Evolutionary conservation across 2,888 invertebrate genomes (phyloP), one percentile per base, ranked within the genome.

Genomic region (Cylloceria caligata): DNA sequence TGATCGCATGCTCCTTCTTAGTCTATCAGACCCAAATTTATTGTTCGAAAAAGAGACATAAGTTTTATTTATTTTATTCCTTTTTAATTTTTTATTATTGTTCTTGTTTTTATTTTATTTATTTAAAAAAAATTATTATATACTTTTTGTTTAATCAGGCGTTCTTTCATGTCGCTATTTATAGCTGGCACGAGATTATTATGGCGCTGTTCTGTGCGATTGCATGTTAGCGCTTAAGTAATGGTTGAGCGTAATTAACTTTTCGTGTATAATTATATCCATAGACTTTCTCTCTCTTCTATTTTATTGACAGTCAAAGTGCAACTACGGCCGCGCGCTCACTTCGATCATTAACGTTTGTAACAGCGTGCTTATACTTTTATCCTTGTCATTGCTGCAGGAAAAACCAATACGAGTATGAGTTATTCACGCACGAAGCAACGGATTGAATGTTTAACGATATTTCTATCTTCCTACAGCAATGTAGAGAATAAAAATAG

Each of bases 201-300:
- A 86, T 88, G 87, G 87, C 87, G 89, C 88, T 90, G 89, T 88
- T 86, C 86, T 89, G 88, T 90, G 88, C 90, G 87, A 87, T 84
- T 91, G 91, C 91, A 91, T 91, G 91, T 88, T 89, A 89, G 88
- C 87, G 90, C 90, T 90, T 90, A 86, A 84, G 86, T 88, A 88
- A 86, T 87, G 87, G 86, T 87, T 88, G 74, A 69, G 85, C 88
- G 86, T 87, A 86, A 87, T 60, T 5, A 85, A 78, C 49, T 49
- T 83, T 82, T 82, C 81, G 57, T 85, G 81, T 84, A 80, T 83
- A 78, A 85, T 75, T 72, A 83, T 71, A 85, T 83, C 84, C 76
- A 82, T 83, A 64, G 42, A 64, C 80, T n/a, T n/a, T n/a, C n/a
- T n/a, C n/a, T 76, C 76, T 80, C 11, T 24, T 81, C 57, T 74